phyloP scores from a whole-genome alignment of 1,140 invertebrate genomes.

The Stegodyphus dumicola region DNA sequence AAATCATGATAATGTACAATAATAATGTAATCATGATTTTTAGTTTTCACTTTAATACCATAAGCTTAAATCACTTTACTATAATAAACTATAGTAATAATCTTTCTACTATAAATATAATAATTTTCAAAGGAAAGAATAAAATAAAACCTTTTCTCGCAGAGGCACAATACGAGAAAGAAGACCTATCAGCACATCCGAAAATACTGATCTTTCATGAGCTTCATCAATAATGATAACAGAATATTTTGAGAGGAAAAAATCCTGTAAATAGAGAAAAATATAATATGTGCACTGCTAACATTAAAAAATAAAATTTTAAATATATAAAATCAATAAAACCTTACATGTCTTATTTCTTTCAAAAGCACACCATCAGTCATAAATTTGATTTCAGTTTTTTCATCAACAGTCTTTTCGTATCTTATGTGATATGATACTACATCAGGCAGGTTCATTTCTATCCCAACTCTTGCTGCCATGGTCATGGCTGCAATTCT shows the following conservation, averaged over 20 bases:
- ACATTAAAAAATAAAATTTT: background rate
- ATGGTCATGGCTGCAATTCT: conserved; percentile 98
- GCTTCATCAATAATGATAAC: conserved; percentile 98
- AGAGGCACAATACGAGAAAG: conserved; percentile 91
- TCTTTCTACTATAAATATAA: too few species aligned
- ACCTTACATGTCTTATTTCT: conserved; percentile 70
- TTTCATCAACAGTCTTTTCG: conserved; percentile 83
- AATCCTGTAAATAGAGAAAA: conserved; percentile 74
- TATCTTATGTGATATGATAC: conserved; percentile 98
- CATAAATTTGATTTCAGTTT: conserved; percentile 98
- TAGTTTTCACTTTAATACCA: too few species aligned
- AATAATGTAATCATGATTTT: too few species aligned
- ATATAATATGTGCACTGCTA: background rate
- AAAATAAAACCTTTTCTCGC: conserved; percentile 75
- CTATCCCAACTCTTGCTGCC: conserved; percentile 89
- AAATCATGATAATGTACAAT: too few species aligned
- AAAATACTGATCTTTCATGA: conserved; percentile 93
- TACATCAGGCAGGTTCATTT: conserved; percentile 84
- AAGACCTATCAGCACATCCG: conserved; percentile 95
- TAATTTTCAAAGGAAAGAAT: too few species aligned
- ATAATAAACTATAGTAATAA: too few species aligned
- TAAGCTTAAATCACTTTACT: too few species aligned
- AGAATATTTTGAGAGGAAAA: conserved; percentile 89
- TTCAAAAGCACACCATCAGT: conserved; percentile 99
- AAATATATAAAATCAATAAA: background rate